A percentile compares a stretch with the other conserved stretches of the same genome.
phyloP scores from a whole-genome alignment of 2,888 invertebrate species.

The Sisyra terminalis region DNA sequence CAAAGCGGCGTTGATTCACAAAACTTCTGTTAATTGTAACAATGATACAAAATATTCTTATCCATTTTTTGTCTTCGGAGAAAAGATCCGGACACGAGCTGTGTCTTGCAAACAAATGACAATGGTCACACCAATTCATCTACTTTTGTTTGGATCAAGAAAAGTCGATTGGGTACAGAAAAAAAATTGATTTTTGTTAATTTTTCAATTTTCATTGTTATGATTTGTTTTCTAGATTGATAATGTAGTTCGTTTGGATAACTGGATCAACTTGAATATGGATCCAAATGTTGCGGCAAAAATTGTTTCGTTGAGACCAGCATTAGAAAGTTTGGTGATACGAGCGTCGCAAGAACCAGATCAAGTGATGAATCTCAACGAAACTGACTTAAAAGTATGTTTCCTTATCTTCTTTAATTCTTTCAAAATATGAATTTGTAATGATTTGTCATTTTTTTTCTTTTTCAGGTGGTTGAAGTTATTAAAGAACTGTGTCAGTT shows the following conservation, averaged over 20 bases:
- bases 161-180: conserved; percentile 55
- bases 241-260: conserved; percentile 66
- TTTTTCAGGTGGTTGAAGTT: conserved; percentile 42
- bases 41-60: conserved; percentile 77
- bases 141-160: conserved; percentile 82
- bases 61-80: conserved; percentile 95
- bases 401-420: background rate
- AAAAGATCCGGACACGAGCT: conserved; percentile 91
- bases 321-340: conserved; percentile 71
- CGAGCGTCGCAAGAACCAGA: conserved; percentile 68
- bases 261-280: conserved; percentile 89
- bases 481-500: conserved; percentile 60
- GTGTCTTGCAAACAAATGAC: conserved; percentile 90
- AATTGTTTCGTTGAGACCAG: conserved; percentile 74
- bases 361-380: conserved; percentile 44
- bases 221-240: conserved; percentile 33
- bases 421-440: too few relatives aligned
- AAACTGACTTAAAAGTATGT: conserved; percentile 43
- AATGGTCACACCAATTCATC: conserved; percentile 87
- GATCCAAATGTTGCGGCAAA: conserved; percentile 59
- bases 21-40: conserved; percentile 90
- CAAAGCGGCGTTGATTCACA: conserved; percentile 87
- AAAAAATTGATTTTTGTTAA: background rate
- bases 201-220: conserved; percentile 14
- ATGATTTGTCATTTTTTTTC: conserved; percentile 3